These are phyloP conservation scores for Tetrax tetrax DNA, from an alignment of 2,113 vertebrate genomes.

Conservation along the genomic window DNA sequence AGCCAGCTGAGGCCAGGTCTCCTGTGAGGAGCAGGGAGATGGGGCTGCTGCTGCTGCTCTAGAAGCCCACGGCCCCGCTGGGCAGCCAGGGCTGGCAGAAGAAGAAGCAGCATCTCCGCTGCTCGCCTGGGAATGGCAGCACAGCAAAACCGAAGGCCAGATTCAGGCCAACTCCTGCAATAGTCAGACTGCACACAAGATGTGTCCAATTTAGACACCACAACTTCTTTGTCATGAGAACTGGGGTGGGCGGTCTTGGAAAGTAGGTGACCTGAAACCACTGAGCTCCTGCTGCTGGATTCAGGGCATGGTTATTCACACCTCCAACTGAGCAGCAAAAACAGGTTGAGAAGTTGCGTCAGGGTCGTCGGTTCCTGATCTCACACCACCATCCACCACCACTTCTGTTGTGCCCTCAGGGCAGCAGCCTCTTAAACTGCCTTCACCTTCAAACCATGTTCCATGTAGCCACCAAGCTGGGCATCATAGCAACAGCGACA, in stretches of 20 bases:
- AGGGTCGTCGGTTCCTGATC: rapidly evolving
- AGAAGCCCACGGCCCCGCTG: rapidly evolving
- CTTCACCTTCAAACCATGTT: background rate
- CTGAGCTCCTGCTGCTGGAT: background rate
- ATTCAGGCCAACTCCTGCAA: background rate
- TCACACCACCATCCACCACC: background rate
- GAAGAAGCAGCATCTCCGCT: background rate
- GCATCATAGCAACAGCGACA: background rate
- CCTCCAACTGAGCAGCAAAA: background rate
- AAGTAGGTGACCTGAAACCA: background rate
- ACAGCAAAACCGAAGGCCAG: background rate
- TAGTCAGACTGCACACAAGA: too few species aligned
- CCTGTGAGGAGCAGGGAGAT: background rate
- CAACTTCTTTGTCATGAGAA: background rate
- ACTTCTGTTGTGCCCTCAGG: background rate
- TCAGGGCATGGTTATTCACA: background rate
- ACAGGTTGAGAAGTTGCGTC: background rate
- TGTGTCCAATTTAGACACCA: background rate
- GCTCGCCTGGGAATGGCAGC: background rate
- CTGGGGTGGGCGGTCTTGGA: background rate
- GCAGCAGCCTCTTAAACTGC: background rate
- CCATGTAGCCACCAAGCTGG: rapidly evolving
- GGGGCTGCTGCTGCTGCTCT: background rate
- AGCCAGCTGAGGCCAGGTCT: background rate
- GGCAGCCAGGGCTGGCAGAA: background rate